A percentile compares a stretch with the other conserved stretches of the same genome.
These are phyloP conservation scores for Myotis yumanensis DNA, from an alignment of 2,113 vertebrate genomes.

Conservation along the genomic window DNA sequence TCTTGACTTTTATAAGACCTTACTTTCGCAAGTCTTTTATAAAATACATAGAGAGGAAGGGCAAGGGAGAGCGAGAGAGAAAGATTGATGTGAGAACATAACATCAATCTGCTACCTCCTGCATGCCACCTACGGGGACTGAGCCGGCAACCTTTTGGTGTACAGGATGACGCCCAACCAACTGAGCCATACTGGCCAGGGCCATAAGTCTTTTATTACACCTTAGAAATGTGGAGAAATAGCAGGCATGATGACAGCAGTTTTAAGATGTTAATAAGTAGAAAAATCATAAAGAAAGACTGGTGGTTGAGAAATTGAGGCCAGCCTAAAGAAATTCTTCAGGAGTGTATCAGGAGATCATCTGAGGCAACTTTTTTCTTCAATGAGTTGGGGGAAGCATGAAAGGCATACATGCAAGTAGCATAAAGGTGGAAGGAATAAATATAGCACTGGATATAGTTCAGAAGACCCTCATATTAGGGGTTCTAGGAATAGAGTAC, in stretches of 20 bases:
- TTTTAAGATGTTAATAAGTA: not conserved
- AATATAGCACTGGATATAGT: not conserved
- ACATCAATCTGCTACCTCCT: too few relatives aligned
- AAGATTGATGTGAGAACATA: too few relatives aligned
- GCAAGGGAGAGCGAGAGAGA: too few relatives aligned
- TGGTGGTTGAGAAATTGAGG: not conserved
- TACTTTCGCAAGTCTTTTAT: not conserved
- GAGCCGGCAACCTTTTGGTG: too few relatives aligned
- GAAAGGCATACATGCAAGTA: not conserved
- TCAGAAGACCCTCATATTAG: not conserved
- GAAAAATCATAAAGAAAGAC: not conserved
- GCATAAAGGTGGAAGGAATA: not conserved
- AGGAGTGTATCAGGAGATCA: not conserved
- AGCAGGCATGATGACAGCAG: not conserved
- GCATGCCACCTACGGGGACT: too few relatives aligned
- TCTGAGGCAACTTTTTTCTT: not conserved
- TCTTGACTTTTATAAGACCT: not conserved
- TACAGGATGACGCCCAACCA: too few relatives aligned
- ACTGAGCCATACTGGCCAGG: too few relatives aligned
- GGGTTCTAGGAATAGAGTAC: not conserved
- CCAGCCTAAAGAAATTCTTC: not conserved
- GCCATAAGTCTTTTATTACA: not conserved
- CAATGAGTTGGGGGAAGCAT: not conserved
- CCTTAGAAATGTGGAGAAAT: not conserved
- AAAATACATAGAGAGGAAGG: too few relatives aligned